These are phyloP conservation scores for Chymomyza caudatula DNA, from an alignment of 2,888 invertebrate species.

Conservation along the genomic window DNA sequence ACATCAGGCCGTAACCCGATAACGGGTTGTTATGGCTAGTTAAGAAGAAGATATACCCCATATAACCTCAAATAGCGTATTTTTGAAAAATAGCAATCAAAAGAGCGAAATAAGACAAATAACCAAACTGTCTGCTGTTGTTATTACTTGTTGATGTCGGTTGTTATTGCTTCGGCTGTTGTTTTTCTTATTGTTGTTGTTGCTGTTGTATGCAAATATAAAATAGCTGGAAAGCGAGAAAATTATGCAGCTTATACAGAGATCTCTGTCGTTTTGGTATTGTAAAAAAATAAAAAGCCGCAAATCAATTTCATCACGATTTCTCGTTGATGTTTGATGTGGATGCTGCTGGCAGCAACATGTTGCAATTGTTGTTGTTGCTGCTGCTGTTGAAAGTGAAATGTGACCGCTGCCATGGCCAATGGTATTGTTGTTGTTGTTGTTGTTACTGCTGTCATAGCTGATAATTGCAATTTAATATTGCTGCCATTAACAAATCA, in stretches of 20 bases:
- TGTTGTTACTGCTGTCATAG: conserved; percentile 22
- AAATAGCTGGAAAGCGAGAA: conserved; percentile 67
- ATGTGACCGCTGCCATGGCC: conserved; percentile 67
- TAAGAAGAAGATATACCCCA: no score
- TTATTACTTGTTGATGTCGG: conserved; percentile 7
- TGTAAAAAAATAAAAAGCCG: conserved; percentile 50
- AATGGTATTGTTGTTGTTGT: conserved; percentile 26
- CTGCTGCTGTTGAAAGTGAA: conserved; percentile 51
- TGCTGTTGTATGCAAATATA: conserved; percentile 41
- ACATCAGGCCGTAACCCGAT: no score
- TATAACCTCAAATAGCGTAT: no score
- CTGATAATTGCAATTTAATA: conserved; percentile 67
- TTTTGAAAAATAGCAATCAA: neutral
- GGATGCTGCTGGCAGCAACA: conserved; percentile 1
- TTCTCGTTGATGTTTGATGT: conserved; percentile 58
- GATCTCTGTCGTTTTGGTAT: conserved; percentile 2
- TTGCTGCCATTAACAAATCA: conserved; percentile 61
- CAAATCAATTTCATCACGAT: conserved; percentile 74
- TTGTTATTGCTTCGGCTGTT: conserved; percentile 11
- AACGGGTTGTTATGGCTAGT: no score
- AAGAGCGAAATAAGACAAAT: conserved; percentile 3
- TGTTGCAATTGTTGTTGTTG: conserved; percentile 36
- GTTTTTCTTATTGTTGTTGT: conserved; percentile 13
- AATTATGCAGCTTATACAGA: conserved; percentile 38
- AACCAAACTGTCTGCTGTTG: conserved; percentile 1